Conservation (phyloP, 2,888 invertebrate species). For the Drosophila subsilvestris region DNA sequence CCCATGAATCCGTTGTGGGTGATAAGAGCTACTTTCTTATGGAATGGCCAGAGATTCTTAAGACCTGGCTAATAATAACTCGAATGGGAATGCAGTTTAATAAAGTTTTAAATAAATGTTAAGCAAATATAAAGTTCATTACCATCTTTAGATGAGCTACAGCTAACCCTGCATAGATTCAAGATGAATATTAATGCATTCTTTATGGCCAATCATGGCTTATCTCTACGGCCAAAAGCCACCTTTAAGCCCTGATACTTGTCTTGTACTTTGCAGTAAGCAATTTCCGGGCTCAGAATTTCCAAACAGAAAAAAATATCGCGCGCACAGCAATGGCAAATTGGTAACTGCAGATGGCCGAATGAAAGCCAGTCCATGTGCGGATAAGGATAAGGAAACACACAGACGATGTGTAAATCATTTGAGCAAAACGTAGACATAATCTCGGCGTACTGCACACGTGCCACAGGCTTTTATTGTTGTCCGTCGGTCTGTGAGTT, state of each 20-base stretch:
- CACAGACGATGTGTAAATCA: slow-evolving; percentile 66
- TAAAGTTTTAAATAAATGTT: too few relatives aligned
- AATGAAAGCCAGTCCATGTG: slow-evolving; percentile 1
- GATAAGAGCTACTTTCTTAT: neutral
- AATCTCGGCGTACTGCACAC: slow-evolving; percentile 48
- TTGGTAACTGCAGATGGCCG: slow-evolving; percentile 40
- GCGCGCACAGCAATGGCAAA: slow-evolving; percentile 36
- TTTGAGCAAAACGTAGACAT: slow-evolving; percentile 65
- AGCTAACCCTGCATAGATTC: neutral
- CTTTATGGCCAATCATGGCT: neutral
- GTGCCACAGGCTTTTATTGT: slow-evolving; percentile 47
- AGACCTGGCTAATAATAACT: too few relatives aligned
- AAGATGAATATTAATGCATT: neutral
- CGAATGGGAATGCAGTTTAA: neutral
- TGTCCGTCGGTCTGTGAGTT: slow-evolving; percentile 20
- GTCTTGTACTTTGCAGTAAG: neutral
- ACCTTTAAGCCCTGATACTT: neutral
- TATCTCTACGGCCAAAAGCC: neutral
- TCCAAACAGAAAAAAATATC: slow-evolving; percentile 31
- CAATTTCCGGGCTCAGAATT: too few relatives aligned
- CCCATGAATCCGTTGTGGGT: neutral
- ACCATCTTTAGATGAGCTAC: neutral
- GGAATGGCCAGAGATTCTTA: neutral
- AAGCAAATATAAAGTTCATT: fast-evolving
- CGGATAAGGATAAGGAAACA: slow-evolving; percentile 6